Evolutionary conservation across 2,113 vertebrate species (phyloP).

Genomic region (Empidonax alnorum): DNA sequence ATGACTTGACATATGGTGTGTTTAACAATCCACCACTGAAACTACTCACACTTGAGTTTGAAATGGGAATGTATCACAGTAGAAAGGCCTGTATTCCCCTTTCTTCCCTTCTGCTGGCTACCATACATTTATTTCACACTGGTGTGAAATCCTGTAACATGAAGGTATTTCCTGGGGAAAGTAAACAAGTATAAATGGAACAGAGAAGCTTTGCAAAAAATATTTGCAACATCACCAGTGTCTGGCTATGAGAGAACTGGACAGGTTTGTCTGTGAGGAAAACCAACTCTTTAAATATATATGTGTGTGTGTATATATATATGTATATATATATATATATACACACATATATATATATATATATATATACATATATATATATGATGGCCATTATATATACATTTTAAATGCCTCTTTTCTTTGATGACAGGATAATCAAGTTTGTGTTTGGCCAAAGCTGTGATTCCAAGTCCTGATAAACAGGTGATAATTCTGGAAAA

Average conservation of each 20-base stretch:
- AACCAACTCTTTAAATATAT: background rate
- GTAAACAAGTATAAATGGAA: background rate
- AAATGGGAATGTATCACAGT: background rate
- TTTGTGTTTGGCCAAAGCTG: background rate
- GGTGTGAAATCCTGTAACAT: conserved; percentile 23
- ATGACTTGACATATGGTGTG: background rate
- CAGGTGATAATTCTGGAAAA: background rate
- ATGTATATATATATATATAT: background rate
- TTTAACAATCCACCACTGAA: conserved; percentile 23
- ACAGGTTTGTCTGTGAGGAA: background rate
- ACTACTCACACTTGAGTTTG: background rate
- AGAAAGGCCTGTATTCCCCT: background rate
- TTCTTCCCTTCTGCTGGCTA: conserved; percentile 9
- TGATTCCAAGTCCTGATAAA: background rate
- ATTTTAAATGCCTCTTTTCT: background rate
- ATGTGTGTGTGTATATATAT: too few species aligned
- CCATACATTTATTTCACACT: conserved; percentile 25
- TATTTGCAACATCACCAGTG: background rate
- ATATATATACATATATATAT: too few species aligned
- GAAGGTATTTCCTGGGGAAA: conserved; percentile 45
- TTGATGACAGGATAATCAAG: background rate
- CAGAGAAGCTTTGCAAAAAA: conserved; percentile 11
- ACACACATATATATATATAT: background rate
- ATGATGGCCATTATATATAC: background rate
- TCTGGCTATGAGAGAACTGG: background rate